Percentiles rank a stretch among this genome's conserved stretches.
These are phyloP conservation scores for Drosophila virilis DNA, from an alignment of 1,140 invertebrate species.

Conservation along the genomic window DNA sequence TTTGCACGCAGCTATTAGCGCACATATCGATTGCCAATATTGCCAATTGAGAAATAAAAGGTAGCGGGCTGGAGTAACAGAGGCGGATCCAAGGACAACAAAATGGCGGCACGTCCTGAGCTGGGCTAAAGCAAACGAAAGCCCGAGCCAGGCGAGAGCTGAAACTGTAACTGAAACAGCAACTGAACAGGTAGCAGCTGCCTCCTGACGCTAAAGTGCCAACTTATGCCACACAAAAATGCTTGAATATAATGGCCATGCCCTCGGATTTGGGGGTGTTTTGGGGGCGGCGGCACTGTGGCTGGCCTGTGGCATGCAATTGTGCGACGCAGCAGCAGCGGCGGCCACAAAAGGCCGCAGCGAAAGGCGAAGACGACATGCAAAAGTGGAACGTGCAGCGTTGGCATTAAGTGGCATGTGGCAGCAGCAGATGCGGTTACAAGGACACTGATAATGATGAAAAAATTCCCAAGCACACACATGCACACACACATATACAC, in stretches of 20 bases:
- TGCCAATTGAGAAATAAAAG: slow-evolving; percentile 62
- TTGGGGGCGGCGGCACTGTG: slow-evolving; percentile 1
- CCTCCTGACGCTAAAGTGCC: slow-evolving; percentile 75
- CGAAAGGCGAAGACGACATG: slow-evolving; percentile 56
- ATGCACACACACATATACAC: slow-evolving; percentile 7
- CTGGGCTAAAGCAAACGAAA: slow-evolving; percentile 40
- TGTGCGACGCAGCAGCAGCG: slow-evolving; percentile 34
- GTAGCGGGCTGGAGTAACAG: background rate
- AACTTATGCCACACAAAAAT: slow-evolving; percentile 77
- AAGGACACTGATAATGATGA: slow-evolving; percentile 81
- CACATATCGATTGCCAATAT: slow-evolving; percentile 72
- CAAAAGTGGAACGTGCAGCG: slow-evolving; percentile 76
- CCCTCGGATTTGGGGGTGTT: background rate
- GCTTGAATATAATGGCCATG: slow-evolving; percentile 77
- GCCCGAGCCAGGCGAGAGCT: slow-evolving; percentile 3
- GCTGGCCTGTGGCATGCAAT: slow-evolving; percentile 56
- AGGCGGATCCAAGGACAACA: slow-evolving; percentile 32
- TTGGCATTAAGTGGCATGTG: slow-evolving; percentile 83
- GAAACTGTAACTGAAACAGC: slow-evolving; percentile 41
- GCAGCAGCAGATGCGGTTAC: slow-evolving; percentile 54
- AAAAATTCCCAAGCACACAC: slow-evolving; percentile 67
- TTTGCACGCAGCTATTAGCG: slow-evolving; percentile 37
- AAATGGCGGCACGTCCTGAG: slow-evolving; percentile 41
- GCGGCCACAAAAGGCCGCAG: slow-evolving; percentile 56
- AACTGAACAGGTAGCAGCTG: slow-evolving; percentile 73